Conservation (phyloP, 2,113 vertebrate genomes). For the Cathartes aura region DNA sequence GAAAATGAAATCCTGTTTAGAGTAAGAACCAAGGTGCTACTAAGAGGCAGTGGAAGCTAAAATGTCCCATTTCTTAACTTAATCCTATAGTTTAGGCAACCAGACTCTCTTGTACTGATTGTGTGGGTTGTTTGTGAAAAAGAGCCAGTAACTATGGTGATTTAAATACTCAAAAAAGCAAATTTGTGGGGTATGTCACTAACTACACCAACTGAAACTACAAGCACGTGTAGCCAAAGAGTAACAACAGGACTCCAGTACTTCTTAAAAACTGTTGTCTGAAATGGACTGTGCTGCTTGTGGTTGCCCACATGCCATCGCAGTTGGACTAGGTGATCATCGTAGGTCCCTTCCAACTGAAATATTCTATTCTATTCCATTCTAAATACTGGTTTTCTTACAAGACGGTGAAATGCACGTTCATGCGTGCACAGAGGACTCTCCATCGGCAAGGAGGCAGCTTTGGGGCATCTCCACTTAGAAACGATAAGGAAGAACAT, state of each 20-base stretch:
- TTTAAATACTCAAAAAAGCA: neutral
- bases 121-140: neutral
- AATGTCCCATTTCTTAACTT: neutral
- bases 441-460: neutral
- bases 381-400: neutral
- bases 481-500: neutral
- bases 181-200: neutral
- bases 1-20: neutral
- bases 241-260: neutral
- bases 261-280: neutral
- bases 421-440: neutral
- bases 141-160: neutral
- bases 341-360: neutral
- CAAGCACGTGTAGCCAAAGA: accelerated
- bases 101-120: neutral
- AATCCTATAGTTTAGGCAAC: neutral
- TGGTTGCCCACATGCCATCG: neutral
- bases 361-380: neutral
- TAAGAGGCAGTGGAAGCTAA: neutral
- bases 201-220: neutral
- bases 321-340: neutral
- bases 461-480: neutral
- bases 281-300: neutral
- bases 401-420: neutral
- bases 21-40: neutral